A percentile compares a stretch with the other conserved stretches of the same genome.
Conservation (phyloP, 2,113 vertebrate species). For the Aix galericulata region DNA sequence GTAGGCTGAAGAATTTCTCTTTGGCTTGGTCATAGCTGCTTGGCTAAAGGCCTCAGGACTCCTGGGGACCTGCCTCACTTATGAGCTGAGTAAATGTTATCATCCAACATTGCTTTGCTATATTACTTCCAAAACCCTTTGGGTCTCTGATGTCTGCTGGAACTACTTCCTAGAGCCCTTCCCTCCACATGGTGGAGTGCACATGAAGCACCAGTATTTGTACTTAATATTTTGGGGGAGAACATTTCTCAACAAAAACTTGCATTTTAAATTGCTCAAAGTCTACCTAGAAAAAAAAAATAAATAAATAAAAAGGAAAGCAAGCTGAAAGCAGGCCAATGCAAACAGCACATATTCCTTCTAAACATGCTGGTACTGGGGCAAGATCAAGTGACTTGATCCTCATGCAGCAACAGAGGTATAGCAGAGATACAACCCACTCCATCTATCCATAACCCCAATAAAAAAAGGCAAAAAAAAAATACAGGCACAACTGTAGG, state of each 20-base stretch:
- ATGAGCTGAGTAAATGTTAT: neutral
- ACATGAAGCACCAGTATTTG: neutral
- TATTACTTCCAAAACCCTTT: neutral
- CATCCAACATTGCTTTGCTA: neutral
- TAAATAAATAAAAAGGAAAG: neutral
- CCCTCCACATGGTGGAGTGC: neutral
- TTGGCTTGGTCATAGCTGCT: neutral
- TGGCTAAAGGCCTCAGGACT: neutral
- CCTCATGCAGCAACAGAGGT: rapidly evolving
- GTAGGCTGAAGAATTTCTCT: neutral
- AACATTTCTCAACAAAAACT: neutral
- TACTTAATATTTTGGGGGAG: neutral
- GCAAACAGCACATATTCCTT: neutral
- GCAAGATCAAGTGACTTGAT: neutral
- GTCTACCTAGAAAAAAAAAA: neutral
- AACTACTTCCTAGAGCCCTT: neutral
- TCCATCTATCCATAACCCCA: neutral
- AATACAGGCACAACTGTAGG: neutral
- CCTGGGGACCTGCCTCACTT: neutral
- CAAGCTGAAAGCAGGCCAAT: neutral
- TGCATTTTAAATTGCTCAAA: neutral
- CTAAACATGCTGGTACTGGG: neutral
- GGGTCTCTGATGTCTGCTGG: neutral
- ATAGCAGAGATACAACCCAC: neutral
- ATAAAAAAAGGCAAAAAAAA: neutral